A percentile compares a stretch with the other conserved stretches of the same genome.
Conservation (phyloP, 2,113 vertebrate genomes). For the Nothobranchius furzeri region DNA sequence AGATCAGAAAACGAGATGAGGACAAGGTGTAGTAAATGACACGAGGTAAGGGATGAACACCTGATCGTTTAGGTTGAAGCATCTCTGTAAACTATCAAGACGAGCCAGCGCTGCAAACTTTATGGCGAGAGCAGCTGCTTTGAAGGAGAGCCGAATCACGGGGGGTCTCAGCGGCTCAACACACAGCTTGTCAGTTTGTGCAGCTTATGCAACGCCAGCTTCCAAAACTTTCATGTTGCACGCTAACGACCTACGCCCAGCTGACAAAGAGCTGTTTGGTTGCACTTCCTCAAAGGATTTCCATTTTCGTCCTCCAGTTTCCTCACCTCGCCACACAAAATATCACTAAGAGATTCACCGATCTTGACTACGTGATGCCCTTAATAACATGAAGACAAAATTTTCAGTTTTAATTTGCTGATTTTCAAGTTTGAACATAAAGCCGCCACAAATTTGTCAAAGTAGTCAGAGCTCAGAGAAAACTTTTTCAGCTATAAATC, state of each 20-base stretch:
- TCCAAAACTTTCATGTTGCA: slow-evolving; percentile 46
- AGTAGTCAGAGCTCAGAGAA: not conserved
- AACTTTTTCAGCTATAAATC: slow-evolving; percentile 7
- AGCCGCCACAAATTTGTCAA: not conserved
- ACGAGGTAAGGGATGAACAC: not conserved
- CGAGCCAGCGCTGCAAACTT: slow-evolving; percentile 40
- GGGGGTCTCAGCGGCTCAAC: slow-evolving; percentile 49
- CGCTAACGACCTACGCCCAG: slow-evolving; percentile 48
- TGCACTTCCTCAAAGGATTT: slow-evolving; percentile 4
- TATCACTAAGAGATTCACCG: not conserved
- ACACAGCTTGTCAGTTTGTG: slow-evolving; percentile 53
- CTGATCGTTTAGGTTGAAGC: not conserved
- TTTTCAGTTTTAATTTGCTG: not conserved
- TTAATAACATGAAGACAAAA: not conserved
- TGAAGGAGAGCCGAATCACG: slow-evolving; percentile 55
- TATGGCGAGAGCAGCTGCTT: slow-evolving; percentile 52
- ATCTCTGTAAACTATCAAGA: slow-evolving; percentile 34
- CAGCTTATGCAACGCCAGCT: slow-evolving; percentile 61
- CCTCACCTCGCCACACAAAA: not conserved
- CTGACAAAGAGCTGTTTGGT: slow-evolving; percentile 1
- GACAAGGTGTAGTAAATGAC: no score
- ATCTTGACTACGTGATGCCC: not conserved
- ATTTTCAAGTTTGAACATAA: not conserved
- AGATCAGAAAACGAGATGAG: not conserved
- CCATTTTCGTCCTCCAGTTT: slow-evolving; percentile 16